Evolutionary conservation across 2,113 vertebrate species (phyloP), one percentile per base, ranked within the genome.

Genomic region (Onychostruthus taczanowskii): DNA sequence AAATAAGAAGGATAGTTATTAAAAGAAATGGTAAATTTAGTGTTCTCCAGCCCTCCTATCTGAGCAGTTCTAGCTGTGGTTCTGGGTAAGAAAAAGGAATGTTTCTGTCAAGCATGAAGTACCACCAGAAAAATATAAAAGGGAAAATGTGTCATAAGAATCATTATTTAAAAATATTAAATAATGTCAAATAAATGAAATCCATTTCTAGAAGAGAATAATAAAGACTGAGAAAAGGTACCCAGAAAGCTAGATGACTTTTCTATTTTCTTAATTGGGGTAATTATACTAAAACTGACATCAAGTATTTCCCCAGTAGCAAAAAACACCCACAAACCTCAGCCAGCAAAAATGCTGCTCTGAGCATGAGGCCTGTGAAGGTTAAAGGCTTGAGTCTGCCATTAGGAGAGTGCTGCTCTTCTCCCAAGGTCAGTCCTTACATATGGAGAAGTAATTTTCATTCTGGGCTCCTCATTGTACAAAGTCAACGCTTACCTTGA

Each of bases 221-320:
- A 90, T 39, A 56, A 80, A 81, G 73, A 52, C 56, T 89, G 85
- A 56, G 23, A 80, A 94, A 84, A 77, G 82, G 50, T 86, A 63
- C 59, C 2, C 64, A 67, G 90, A 87, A 92, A 93, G 35, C 79
- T 50, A 77, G 39, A 81, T 77, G 66, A 63, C 27, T 80, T 79
- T 76, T 82, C 13, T 91, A 7, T 67, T 69, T 77, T 84, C 69
- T 83, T 80, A 90, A 92, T 81, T 92, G 33, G 33, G 9, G 6
- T 52, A 93, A 92, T 94, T 92, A 86, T 92, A 87, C 66, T 75
- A 78, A 95, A 94, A 74, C 35, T 93, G 86, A 78, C 52, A 58
- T 35, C 44, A 84, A 90, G 24, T 92, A 47, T 77, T 96, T 94
- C 73, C 69, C 47, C 76, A 56, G 44, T 33, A 69, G 73, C 83